Conservation (phyloP, 2,113 vertebrate species). For the Lepisosteus osseus region DNA sequence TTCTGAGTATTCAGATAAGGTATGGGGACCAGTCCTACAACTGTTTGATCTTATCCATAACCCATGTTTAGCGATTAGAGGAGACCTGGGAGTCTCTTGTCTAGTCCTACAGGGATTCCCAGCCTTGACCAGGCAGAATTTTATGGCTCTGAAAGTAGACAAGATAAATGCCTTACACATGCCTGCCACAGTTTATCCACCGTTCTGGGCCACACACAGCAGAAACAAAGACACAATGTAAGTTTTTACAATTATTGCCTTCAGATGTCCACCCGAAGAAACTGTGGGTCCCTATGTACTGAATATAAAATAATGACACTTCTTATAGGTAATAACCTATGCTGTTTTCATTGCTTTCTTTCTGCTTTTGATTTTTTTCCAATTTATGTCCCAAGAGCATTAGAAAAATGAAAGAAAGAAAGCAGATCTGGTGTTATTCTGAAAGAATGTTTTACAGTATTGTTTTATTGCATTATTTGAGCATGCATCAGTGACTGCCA, state of each 20-base stretch:
- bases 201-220: background rate
- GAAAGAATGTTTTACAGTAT: slow-evolving; percentile 26
- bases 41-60: background rate
- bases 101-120: background rate
- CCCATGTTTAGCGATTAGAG: background rate
- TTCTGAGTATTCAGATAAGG: background rate
- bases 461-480: slow-evolving; percentile 35
- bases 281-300: too few species aligned
- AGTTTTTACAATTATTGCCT: slow-evolving; percentile 33
- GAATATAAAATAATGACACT: too few species aligned
- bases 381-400: slow-evolving; percentile 33
- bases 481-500: slow-evolving; percentile 25
- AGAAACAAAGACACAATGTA: slow-evolving; percentile 5
- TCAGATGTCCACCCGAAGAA: slow-evolving; percentile 4
- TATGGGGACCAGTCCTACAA: background rate
- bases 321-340: background rate
- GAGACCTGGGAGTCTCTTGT: background rate
- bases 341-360: slow-evolving; percentile 20
- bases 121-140: background rate
- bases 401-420: slow-evolving; percentile 33
- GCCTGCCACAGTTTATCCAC: too few species aligned
- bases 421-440: slow-evolving; percentile 29
- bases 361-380: slow-evolving; percentile 23
- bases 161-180: too few species aligned
- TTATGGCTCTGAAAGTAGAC: too few species aligned